These are phyloP conservation scores for Hydrophis major DNA, from an alignment of 2,797 vertebrate species.

Conservation along the genomic window DNA sequence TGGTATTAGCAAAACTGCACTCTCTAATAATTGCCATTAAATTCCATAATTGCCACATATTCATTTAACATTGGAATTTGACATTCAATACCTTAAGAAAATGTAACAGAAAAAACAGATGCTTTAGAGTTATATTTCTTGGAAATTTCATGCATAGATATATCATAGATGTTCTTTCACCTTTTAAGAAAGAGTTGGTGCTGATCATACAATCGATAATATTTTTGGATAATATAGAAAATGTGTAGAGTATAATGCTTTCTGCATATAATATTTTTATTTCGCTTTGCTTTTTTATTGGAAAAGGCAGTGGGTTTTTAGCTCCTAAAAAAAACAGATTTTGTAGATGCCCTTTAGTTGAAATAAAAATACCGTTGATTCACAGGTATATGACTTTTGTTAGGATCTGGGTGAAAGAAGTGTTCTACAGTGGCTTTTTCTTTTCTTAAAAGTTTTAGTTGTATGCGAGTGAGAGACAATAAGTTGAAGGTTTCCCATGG, in stretches of 20 bases:
- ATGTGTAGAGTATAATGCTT: background rate
- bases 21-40: background rate
- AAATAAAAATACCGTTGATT: background rate
- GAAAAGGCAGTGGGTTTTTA: background rate
- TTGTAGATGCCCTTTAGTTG: background rate
- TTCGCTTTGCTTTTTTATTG: background rate
- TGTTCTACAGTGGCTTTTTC: background rate
- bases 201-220: conserved; percentile 16
- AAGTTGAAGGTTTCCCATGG: background rate
- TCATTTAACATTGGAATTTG: background rate
- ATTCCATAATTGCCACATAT: background rate
- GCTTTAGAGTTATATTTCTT: background rate
- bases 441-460: background rate
- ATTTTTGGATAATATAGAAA: conserved; percentile 13
- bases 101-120: conserved; percentile 16
- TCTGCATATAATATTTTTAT: background rate
- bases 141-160: background rate
- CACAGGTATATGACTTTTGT: background rate
- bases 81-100: background rate
- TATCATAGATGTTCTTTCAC: conserved; percentile 5
- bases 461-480: background rate
- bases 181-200: conserved; percentile 10
- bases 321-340: background rate
- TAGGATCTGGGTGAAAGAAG: background rate
- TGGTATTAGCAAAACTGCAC: conserved; percentile 9